Conservation (phyloP, 2,113 vertebrate genomes). For the Aspiorhynchus laticeps region DNA sequence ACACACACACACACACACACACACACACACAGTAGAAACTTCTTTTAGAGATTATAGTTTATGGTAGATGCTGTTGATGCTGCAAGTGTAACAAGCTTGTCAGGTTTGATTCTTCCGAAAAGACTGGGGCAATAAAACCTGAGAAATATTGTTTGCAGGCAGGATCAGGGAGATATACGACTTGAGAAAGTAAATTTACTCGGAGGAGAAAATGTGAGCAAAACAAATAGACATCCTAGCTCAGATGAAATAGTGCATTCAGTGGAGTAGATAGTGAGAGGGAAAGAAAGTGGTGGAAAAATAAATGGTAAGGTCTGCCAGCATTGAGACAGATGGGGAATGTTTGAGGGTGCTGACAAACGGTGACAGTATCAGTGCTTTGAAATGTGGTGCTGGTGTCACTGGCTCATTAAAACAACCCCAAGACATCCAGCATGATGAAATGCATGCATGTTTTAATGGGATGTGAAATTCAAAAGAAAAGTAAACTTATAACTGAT, state of each 20-base stretch:
- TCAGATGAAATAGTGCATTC: constrained; percentile 39
- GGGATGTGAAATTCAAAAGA: constrained; percentile 20
- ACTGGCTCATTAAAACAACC: constrained; percentile 54
- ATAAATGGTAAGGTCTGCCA: constrained; percentile 51
- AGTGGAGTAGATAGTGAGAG: constrained; percentile 37
- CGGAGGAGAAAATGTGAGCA: constrained; percentile 33
- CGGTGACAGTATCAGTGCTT: constrained; percentile 35
- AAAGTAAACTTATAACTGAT: constrained; percentile 45
- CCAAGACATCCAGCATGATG: constrained; percentile 12
- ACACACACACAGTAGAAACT: not conserved
- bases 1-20: no score
- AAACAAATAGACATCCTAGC: constrained; percentile 53
- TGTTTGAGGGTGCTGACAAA: constrained; percentile 57
- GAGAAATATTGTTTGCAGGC: constrained; percentile 44
- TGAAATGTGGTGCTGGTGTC: constrained; percentile 29
- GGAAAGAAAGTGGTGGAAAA: constrained; percentile 31
- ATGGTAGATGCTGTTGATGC: constrained; percentile 49
- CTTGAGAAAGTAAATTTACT: constrained; percentile 57
- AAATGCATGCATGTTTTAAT: constrained; percentile 30
- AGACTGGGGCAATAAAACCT: constrained; percentile 51
- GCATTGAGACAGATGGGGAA: constrained; percentile 47
- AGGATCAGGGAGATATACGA: constrained; percentile 49
- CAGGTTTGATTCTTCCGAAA: constrained; percentile 43
- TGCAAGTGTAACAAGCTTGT: constrained; percentile 50
- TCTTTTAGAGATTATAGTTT: constrained; percentile 36